Evolutionary conservation across 2,797 vertebrate genomes (phyloP), one percentile per base, ranked within the genome.

Genomic region (Caiman crocodilus): DNA sequence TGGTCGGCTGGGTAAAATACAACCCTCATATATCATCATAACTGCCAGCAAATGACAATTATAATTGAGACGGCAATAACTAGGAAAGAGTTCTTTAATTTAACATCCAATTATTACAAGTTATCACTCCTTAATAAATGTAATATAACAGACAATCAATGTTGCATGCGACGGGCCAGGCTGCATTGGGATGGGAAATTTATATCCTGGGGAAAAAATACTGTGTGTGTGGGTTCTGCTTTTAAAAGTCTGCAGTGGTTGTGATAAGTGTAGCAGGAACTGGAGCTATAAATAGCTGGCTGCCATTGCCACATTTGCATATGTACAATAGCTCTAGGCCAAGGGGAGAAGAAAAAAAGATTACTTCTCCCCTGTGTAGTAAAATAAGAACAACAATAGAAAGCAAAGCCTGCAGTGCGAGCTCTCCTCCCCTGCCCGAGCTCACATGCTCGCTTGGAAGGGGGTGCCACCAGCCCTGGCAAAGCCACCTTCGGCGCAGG

Each of bases 91-190:
- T 98, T 98, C 98, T 99, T 99, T 99, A 99, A 99, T 99, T 99
- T 99, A 99, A 99, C 98, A 99, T 99, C 98, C 98, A 99, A 99
- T 99, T 99, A 99, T 99, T 99, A 99, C 99, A 99, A 99, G 99
- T 99, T 99, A 99, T 99, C 98, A 99, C 98, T 99, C 98, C 98
- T 99, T 99, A 99, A 99, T 99, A 99, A 99, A 98, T 99, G 99
- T 99, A 99, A 99, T 99, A 99, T 99, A 99, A 99, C 98, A 99
- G 98, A 99, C 98, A 99, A 99, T 99, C 98, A 99, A 98, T 99
- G 99, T 99, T 99, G 99, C 99, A 98, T 99, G 98, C 98, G 98
- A 99, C 98, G 98, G 97, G 96, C 97, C 97, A 98, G 98, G 97
- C 98, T 97, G 98, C 96, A 98, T 96, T 97, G 97, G 97, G 97